These are phyloP conservation scores for Philopedon plagiatum DNA, from an alignment of 2,888 invertebrate species.

Conservation along the genomic window DNA sequence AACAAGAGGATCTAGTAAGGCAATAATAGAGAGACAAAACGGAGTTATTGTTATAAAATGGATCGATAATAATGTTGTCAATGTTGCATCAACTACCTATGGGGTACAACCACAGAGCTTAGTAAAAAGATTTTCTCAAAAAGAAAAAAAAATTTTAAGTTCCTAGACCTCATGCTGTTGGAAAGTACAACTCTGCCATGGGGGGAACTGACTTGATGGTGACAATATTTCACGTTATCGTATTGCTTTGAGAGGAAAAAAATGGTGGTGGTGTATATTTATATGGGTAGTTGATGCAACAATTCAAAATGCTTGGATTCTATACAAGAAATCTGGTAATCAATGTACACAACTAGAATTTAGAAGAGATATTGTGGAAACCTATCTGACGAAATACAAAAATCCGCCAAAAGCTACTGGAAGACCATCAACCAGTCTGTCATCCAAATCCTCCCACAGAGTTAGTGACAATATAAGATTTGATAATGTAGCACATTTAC, in stretches of 20 bases:
- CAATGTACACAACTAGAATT: conserved; percentile 28
- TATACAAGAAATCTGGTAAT: conserved; percentile 33
- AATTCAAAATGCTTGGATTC: conserved; percentile 32
- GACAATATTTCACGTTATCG: conserved; percentile 25
- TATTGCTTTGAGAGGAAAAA: neutral
- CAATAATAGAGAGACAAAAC: conserved; percentile 21
- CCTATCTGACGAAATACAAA: conserved; percentile 28
- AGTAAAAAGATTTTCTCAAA: conserved; percentile 21
- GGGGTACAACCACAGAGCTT: conserved; percentile 19
- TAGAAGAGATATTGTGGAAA: conserved; percentile 44
- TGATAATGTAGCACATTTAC: conserved; percentile 35
- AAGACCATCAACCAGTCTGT: conserved; percentile 18
- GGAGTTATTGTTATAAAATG: conserved; percentile 23
- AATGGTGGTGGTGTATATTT: no score
- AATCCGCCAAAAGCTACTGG: conserved; percentile 26
- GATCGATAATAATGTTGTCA: conserved; percentile 32
- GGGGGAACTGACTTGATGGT: conserved; percentile 37
- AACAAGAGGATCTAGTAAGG: neutral
- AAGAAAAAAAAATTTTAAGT: conserved; percentile 16
- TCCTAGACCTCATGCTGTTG: conserved; percentile 4
- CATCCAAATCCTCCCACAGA: conserved; percentile 18
- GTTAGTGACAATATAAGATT: conserved; percentile 43
- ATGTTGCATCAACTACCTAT: conserved; percentile 32
- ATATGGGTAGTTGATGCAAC: conserved; percentile 34
- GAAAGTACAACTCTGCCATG: conserved; percentile 29